A percentile compares a stretch with the other conserved stretches of the same genome.
Evolutionary conservation across 1,140 invertebrate genomes (phyloP).

Genomic region (Radopholus similis): DNA sequence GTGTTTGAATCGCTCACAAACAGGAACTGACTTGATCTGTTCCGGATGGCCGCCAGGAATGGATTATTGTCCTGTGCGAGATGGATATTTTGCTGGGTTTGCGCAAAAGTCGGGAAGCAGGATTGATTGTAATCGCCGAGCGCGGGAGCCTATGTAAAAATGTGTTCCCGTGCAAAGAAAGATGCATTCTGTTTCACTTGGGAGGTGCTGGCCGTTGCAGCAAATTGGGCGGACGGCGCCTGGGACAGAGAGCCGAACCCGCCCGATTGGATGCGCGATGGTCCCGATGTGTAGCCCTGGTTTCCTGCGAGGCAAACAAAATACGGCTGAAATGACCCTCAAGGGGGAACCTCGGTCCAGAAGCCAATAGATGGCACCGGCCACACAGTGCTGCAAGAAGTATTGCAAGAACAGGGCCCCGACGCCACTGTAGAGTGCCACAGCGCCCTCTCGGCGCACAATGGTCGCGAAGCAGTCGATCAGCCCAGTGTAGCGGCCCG

Average conservation of each 20-base stretch:
- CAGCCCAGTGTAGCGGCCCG: constrained; percentile 29
- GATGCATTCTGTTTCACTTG: too few species aligned
- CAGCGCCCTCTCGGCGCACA: constrained; percentile 29
- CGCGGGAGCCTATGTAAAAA: neutral
- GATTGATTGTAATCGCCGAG: too few species aligned
- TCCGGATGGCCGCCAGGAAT: constrained; percentile 7
- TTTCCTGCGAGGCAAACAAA: neutral
- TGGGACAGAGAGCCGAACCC: neutral
- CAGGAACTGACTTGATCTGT: neutral
- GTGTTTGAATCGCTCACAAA: too few species aligned
- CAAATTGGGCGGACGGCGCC: constrained; percentile 32
- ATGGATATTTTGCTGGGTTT: constrained; percentile 14
- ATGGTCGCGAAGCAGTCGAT: constrained; percentile 35
- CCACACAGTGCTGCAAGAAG: constrained; percentile 35
- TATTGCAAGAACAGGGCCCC: constrained; percentile 42
- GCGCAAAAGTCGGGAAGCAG: constrained; percentile 30
- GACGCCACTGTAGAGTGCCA: constrained; percentile 35
- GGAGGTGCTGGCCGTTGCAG: constrained; percentile 4
- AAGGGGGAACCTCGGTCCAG: constrained; percentile 2
- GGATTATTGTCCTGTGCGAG: constrained; percentile 1
- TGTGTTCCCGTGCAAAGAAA: too few species aligned
- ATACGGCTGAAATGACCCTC: neutral
- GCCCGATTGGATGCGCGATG: neutral
- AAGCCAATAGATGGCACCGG: constrained; percentile 9
- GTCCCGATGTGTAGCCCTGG: neutral